Percentiles rank a stretch among this genome's conserved stretches.
Evolutionary conservation across 2,113 vertebrate genomes (phyloP).

Genomic region (sheep (Ovis aries)): ARS-UI_Ramb_v3.0 NC_056070.1:4866501-4867000

Average conservation of each 20-base stretch:
- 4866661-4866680: neutral
- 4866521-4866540: neutral
- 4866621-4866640: neutral
- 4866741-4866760: neutral
- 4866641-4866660: neutral
- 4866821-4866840: neutral
- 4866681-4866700: neutral
- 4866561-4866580: neutral
- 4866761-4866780: constrained; percentile 15
- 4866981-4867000: neutral
- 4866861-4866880: rapidly evolving
- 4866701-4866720: neutral
- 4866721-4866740: neutral
- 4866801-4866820: neutral
- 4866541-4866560: neutral
- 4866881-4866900: rapidly evolving
- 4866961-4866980: neutral
- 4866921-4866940: rapidly evolving
- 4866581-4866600: neutral
- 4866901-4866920: neutral
- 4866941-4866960: neutral
- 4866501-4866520: neutral
- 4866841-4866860: neutral
- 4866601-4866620: neutral
- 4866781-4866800: neutral